Conservation (phyloP, 2,113 vertebrate species). For the Oenanthe oenanthe region DNA sequence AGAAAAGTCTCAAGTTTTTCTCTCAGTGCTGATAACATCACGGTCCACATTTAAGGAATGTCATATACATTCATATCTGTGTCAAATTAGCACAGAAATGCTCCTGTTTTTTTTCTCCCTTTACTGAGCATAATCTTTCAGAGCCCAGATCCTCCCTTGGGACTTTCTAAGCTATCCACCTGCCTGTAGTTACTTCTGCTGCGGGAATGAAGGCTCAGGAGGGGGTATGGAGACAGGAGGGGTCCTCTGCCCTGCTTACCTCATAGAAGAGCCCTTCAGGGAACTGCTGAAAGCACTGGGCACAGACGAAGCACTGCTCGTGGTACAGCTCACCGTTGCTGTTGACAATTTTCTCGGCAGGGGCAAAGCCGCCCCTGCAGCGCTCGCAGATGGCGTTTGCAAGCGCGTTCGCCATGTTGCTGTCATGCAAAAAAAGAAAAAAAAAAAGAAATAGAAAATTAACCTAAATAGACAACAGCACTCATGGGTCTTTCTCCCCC, state of each 20-base stretch:
- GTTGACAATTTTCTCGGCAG: constrained; percentile 96
- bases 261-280: constrained; percentile 97
- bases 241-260: constrained; percentile 69
- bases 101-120: not conserved
- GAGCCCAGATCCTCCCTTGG: not conserved
- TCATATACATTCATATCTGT: not conserved
- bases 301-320: constrained; percentile 95
- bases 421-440: constrained; percentile 51
- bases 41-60: not conserved
- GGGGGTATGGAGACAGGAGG: not conserved
- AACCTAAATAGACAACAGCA: not conserved
- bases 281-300: constrained; percentile 98
- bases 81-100: not conserved
- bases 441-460: not conserved
- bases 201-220: not conserved
- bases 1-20: not conserved
- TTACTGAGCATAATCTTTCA: not conserved
- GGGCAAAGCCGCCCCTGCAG: constrained; percentile 90
- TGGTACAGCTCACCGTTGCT: constrained; percentile 97
- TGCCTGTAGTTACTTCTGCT: not conserved
- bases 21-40: not conserved
- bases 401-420: constrained; percentile 97
- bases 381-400: constrained; percentile 95
- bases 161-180: not conserved
- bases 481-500: not conserved